Evolutionary conservation across 2,888 invertebrate genomes (phyloP).

Genomic region (Ormyrus thymus): DNA sequence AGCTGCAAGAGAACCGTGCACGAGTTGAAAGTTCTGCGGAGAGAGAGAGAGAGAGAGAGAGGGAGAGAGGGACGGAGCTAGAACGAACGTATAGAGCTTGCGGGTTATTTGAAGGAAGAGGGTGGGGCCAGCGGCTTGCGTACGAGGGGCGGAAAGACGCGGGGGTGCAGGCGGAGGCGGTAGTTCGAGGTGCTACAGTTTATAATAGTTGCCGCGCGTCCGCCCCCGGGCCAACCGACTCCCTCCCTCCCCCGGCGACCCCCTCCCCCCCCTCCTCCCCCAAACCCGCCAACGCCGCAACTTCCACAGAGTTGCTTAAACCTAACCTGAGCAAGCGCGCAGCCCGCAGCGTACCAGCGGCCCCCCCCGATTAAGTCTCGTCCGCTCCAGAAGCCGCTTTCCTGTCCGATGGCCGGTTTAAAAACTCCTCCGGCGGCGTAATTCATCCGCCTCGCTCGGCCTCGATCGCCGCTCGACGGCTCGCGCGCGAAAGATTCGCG

Average conservation of each 20-base stretch:
- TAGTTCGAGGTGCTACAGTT: slow-evolving; percentile 75
- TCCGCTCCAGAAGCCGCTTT: slow-evolving; percentile 44
- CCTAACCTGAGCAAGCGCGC: slow-evolving; percentile 66
- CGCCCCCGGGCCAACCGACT: slow-evolving; percentile 71
- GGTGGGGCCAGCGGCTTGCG: slow-evolving; percentile 51
- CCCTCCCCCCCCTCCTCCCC: slow-evolving; percentile 3
- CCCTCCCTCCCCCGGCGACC: slow-evolving; percentile 49
- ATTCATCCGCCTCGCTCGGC: no score
- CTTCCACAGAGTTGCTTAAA: slow-evolving; percentile 75
- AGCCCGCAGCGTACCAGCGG: background rate
- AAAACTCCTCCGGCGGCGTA: no score
- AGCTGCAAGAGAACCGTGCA: slow-evolving; percentile 19
- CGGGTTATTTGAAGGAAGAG: slow-evolving; percentile 60
- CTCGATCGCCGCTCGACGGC: no score
- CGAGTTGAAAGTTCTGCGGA: slow-evolving; percentile 48
- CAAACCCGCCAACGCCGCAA: slow-evolving; percentile 64
- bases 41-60: slow-evolving; percentile 45
- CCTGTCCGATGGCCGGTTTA: no score
- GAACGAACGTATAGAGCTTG: slow-evolving; percentile 41
- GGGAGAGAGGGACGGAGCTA: slow-evolving; percentile 11
- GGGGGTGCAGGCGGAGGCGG: slow-evolving; percentile 68
- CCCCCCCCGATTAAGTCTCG: slow-evolving; percentile 61
- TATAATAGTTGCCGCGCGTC: slow-evolving; percentile 74
- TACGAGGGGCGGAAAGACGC: slow-evolving; percentile 54
- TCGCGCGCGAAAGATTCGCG: no score